A percentile compares a stretch with the other conserved stretches of the same genome.
These are phyloP conservation scores for Sinotaia quadrata DNA, from an alignment of 2,888 invertebrate species.

Conservation along the genomic window DNA sequence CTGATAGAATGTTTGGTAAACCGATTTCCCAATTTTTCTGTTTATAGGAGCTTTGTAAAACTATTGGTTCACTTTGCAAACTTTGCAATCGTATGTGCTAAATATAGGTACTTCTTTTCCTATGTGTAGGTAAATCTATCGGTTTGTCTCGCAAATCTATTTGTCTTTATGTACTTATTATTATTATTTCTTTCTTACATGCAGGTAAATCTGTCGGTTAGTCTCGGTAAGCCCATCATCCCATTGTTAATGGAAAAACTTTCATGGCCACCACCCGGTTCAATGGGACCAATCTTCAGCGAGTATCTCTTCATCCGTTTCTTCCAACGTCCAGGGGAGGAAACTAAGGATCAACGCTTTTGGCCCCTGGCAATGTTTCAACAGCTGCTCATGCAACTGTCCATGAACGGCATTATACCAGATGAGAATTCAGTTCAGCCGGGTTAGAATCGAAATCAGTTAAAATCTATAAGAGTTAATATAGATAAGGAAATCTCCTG, in stretches of 20 bases:
- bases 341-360: slow-evolving; percentile 36
- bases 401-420: slow-evolving; percentile 49
- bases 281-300: slow-evolving; percentile 61
- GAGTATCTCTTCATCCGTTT: slow-evolving; percentile 55
- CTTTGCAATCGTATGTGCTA: no score
- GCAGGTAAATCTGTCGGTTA: slow-evolving; percentile 54
- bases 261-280: slow-evolving; percentile 57
- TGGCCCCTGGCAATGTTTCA: slow-evolving; percentile 60
- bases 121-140: no score
- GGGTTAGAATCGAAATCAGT: slow-evolving; percentile 29
- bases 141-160: no score
- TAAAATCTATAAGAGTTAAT: no score
- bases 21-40: no score
- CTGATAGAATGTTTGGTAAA: no score
- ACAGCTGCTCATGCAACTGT: slow-evolving; percentile 62
- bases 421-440: slow-evolving; percentile 38
- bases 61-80: no score
- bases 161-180: not conserved
- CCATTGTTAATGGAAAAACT: slow-evolving; percentile 57
- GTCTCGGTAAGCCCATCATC: slow-evolving; percentile 54
- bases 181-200: no score
- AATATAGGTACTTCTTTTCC: no score
- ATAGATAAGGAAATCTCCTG: no score
- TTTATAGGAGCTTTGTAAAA: no score
- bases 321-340: slow-evolving; percentile 42